phyloP scores from a whole-genome alignment of 2,113 vertebrate species.

The Solenodon paradoxus region DNA sequence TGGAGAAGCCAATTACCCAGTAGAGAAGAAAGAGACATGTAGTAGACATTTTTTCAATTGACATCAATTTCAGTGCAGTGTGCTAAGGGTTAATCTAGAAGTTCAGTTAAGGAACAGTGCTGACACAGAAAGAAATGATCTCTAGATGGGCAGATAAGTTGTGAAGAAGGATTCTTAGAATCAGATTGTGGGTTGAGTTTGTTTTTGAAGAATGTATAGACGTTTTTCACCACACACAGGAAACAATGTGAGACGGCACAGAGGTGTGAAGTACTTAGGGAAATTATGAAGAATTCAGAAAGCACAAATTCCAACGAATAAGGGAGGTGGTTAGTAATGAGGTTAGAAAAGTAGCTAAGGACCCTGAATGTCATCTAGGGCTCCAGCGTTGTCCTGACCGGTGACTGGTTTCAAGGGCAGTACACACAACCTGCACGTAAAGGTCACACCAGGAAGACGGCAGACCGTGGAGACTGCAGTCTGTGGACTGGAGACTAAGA shows the following conservation, averaged over 20 bases:
- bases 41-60: no score
- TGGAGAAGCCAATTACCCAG: not conserved
- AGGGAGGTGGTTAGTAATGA: not conserved
- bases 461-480: not conserved
- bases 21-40: not conserved
- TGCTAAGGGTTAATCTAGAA: not conserved
- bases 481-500: not conserved
- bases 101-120: not conserved
- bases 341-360: not conserved
- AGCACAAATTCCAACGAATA: not conserved
- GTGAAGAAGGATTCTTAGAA: not conserved
- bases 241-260: constrained; percentile 1
- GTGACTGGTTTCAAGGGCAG: not conserved
- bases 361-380: not conserved
- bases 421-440: not conserved
- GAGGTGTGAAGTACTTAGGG: constrained; percentile 16
- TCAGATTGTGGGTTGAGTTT: not conserved
- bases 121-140: not conserved
- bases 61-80: not conserved
- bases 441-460: not conserved
- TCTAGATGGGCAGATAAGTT: not conserved
- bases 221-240: not conserved
- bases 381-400: not conserved
- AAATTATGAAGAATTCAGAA: constrained; percentile 30
- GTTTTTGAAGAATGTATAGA: not conserved